Base-by-base conservation (phyloP, 1,140 invertebrate species). In the Micrasema minimum region DNA sequence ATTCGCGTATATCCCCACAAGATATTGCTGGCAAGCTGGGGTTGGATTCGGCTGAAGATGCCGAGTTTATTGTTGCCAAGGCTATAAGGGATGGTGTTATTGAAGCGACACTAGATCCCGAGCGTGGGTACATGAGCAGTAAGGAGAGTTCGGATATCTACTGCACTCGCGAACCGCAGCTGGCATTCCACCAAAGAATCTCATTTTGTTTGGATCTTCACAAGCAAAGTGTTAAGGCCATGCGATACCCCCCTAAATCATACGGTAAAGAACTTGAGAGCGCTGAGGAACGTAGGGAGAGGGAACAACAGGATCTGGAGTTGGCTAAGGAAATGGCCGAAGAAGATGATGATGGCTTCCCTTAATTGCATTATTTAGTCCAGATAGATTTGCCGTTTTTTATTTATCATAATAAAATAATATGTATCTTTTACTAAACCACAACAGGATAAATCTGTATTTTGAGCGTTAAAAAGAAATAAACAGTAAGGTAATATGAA, bases 81-180 rank as follows among this genome's bases (percentile, higher is more conserved):
- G 97, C 98, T n/a, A 99, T 99, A 66, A 87, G 96, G 55, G 98
- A 99, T 87, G 96, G 97, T 53, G 97, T 99, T 1, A 99, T 99
- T 80, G 97, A 99, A 82, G 98, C 98, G 0, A 96, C 91, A 0
- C 88, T 99, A 71, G 95, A 99, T 85, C 94, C 97, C 69, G 95
- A 97, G 80, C 92, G 93, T 73, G 95, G 96, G 14, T 99, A 95
- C 78, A 97, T 99, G 90, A 91, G 97, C 71, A 98, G 96, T 77
- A 98, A 97, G 79, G 97, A 99, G 81, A 96, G 94, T 45, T 93
- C 92, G 2, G 97, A 99, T 80, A 93, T 99, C 75, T 99, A 99
- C 81, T 96, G 94, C 72, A 99, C 98, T 3, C 88, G 94, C 57
- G 97, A 99, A 81, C 98, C 98, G 0, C 93, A 99, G 78, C 83